phyloP scores from a whole-genome alignment of 2,888 invertebrate genomes.

The Allophyes oxyacanthae region DNA sequence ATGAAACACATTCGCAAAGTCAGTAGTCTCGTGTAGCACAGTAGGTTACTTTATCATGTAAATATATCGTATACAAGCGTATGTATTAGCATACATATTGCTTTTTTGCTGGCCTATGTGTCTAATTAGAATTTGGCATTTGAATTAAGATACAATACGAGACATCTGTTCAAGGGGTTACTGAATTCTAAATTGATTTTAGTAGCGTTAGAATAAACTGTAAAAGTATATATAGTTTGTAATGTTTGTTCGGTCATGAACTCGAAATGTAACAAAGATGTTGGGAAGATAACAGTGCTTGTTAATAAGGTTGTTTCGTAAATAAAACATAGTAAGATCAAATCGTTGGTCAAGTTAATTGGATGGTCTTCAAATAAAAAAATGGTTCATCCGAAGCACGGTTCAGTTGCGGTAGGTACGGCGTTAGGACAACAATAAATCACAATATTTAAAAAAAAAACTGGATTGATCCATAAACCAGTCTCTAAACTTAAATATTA shows the following conservation, averaged over 20 bases:
- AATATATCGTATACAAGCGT: conserved; percentile 59
- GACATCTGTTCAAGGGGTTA: conserved; percentile 51
- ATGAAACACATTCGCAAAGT: conserved; percentile 60
- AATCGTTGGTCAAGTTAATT: background rate
- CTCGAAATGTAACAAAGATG: conserved; percentile 15
- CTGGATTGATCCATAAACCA: too few relatives aligned
- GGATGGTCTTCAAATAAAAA: too few relatives aligned
- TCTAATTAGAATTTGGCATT: conserved; percentile 62
- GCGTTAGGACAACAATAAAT: too few relatives aligned
- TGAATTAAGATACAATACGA: conserved; percentile 49
- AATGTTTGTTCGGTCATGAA: conserved; percentile 12
- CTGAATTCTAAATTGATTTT: conserved; percentile 41
- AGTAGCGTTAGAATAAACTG: conserved; percentile 11
- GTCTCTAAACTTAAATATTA: too few relatives aligned
- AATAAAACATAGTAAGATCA: conserved; percentile 1
- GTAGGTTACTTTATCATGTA: conserved; percentile 69
- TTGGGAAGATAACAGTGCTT: conserved; percentile 10
- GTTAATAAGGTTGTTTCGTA: conserved; percentile 22
- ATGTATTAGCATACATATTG: conserved; percentile 70
- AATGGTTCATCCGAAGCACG: too few relatives aligned
- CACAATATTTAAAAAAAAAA: too few relatives aligned
- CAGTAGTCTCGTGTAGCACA: conserved; percentile 47
- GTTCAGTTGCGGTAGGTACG: too few relatives aligned
- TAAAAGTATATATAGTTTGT: too few relatives aligned
- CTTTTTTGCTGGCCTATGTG: conserved; percentile 62